These are phyloP conservation scores for Sarcophaga bullata DNA, from an alignment of 1,140 invertebrate species.

Conservation along the genomic window DNA sequence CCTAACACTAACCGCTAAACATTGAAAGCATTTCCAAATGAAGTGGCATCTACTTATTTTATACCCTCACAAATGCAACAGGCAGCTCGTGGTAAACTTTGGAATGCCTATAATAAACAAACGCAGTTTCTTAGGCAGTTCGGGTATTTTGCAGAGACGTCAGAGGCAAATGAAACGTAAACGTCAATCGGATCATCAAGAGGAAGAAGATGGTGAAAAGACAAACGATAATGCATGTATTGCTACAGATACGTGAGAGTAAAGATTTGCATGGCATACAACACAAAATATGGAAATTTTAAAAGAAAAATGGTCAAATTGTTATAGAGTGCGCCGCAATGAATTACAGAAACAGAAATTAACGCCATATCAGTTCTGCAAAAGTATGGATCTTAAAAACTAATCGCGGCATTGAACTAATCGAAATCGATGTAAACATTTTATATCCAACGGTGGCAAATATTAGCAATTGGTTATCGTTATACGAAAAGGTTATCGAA, in stretches of 20 bases:
- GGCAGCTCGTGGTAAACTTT: slow-evolving; percentile 19
- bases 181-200: not conserved
- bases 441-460: slow-evolving; percentile 10
- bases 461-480: not conserved
- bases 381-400: slow-evolving; percentile 28
- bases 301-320: slow-evolving; percentile 9
- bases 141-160: not conserved
- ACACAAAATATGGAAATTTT: not conserved
- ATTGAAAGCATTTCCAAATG: not conserved
- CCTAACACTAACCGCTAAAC: not conserved
- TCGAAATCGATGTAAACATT: slow-evolving; percentile 8
- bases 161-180: not conserved
- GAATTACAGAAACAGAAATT: not conserved
- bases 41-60: slow-evolving; percentile 7
- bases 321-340: not conserved
- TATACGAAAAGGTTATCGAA: not conserved
- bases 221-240: not conserved
- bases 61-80: not conserved
- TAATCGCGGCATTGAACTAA: not conserved
- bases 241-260: not conserved
- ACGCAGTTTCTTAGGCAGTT: not conserved
- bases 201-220: not conserved
- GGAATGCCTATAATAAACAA: slow-evolving; percentile 23
- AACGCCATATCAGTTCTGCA: not conserved
- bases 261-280: not conserved